Percentiles rank a stretch among this genome's conserved stretches.
These are phyloP conservation scores for Phrynosoma blainvillii DNA, from an alignment of 2,113 vertebrate species.

Conservation along the genomic window DNA sequence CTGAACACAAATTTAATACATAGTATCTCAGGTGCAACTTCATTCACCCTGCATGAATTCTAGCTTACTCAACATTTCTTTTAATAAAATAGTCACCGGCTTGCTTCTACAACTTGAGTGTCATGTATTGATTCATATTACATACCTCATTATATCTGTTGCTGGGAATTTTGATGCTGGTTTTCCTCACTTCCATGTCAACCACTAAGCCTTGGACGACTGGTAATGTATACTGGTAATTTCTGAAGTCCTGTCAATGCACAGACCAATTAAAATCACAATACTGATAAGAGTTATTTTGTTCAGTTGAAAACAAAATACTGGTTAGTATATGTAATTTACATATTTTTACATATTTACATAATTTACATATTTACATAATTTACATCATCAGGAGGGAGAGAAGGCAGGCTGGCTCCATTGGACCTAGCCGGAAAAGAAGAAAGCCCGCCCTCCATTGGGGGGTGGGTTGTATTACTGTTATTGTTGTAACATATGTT, in stretches of 20 bases:
- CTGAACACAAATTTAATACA: no score
- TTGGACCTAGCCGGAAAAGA: no score
- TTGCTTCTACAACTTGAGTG: not conserved
- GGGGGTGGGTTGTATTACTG: no score
- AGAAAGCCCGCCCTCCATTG: no score
- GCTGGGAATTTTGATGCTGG: slow-evolving; percentile 97
- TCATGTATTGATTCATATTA: slow-evolving; percentile 5
- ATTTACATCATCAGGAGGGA: no score
- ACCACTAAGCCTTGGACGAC: slow-evolving; percentile 94
- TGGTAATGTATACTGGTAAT: slow-evolving; percentile 96
- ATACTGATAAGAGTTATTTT: not conserved
- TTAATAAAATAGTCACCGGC: not conserved
- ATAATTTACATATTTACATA: no score
- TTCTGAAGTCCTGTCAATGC: slow-evolving; percentile 91
- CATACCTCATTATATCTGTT: slow-evolving; percentile 97
- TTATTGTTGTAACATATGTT: no score
- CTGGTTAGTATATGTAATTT: not conserved
- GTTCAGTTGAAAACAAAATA: not conserved
- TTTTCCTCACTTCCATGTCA: slow-evolving; percentile 98
- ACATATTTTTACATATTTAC: no score
- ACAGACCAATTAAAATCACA: slow-evolving; percentile 55
- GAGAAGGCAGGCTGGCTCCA: no score
- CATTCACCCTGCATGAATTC: no score
- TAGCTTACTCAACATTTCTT: not conserved
- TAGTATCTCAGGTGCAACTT: no score